Percentiles rank a stretch among this genome's conserved stretches.
These are phyloP conservation scores for Liposcelis brunnea DNA, from an alignment of 2,888 invertebrate species.

Conservation along the genomic window DNA sequence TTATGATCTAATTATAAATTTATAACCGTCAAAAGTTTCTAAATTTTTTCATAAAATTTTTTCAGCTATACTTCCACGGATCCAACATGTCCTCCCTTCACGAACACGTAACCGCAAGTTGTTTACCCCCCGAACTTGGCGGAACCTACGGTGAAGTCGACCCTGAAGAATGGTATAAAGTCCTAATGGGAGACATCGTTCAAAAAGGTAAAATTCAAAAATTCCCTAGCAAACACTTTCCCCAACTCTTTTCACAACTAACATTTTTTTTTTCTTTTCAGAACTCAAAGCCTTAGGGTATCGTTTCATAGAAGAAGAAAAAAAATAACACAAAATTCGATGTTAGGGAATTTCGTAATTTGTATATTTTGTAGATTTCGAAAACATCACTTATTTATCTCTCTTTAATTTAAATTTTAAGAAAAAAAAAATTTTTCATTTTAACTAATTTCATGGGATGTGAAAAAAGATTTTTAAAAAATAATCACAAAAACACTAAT, in stretches of 20 bases:
- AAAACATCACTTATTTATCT: too few species aligned
- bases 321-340: not conserved
- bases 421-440: too few species aligned
- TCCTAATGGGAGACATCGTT: slow-evolving; percentile 14
- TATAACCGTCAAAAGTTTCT: not conserved
- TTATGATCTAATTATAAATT: too few species aligned
- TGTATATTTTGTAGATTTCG: too few species aligned
- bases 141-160: slow-evolving; percentile 17
- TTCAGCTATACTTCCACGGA: slow-evolving; percentile 30
- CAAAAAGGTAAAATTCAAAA: slow-evolving; percentile 16
- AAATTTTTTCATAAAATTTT: slow-evolving; percentile 13
- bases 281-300: not conserved
- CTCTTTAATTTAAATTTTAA: too few species aligned
- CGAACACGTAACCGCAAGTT: slow-evolving; percentile 24
- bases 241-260: too few species aligned
- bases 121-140: slow-evolving; percentile 28
- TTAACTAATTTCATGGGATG: too few species aligned
- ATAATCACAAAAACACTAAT: too few species aligned
- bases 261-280: not conserved
- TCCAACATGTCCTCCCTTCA: slow-evolving; percentile 25
- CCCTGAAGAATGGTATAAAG: slow-evolving; percentile 14
- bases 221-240: too few species aligned
- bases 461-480: too few species aligned
- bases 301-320: not conserved
- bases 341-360: too few species aligned